phyloP scores from a whole-genome alignment of 2,888 invertebrate species.

The Anarsia innoxiella region DNA sequence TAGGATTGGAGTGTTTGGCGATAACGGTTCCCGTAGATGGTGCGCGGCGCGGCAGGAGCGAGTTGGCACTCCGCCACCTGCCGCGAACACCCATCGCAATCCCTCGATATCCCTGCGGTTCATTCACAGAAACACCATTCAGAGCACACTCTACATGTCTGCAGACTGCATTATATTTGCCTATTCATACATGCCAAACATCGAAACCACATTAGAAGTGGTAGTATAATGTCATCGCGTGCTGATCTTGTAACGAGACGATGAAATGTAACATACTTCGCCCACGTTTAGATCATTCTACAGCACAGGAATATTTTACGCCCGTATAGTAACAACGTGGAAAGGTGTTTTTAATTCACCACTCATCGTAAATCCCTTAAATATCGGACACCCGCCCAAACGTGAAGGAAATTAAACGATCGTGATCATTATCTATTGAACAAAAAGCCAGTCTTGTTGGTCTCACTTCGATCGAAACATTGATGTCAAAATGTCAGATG shows the following conservation, averaged over 20 bases:
- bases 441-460: constrained; percentile 32
- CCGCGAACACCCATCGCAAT: constrained; percentile 18
- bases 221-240: too few relatives aligned
- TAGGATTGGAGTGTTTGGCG: constrained; percentile 31
- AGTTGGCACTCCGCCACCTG: constrained; percentile 56
- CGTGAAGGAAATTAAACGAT: constrained; percentile 31
- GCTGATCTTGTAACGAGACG: not conserved
- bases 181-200: too few relatives aligned
- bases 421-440: constrained; percentile 35
- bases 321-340: too few relatives aligned
- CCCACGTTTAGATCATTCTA: constrained; percentile 20
- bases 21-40: constrained; percentile 35
- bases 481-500: too few relatives aligned
- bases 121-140: constrained; percentile 23
- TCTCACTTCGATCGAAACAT: constrained; percentile 28
- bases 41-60: too few relatives aligned
- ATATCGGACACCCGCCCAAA: constrained; percentile 18
- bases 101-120: constrained; percentile 21
- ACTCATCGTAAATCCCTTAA: constrained; percentile 25
- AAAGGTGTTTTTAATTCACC: constrained; percentile 23
- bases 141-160: too few relatives aligned
- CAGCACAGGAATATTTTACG: too few relatives aligned
- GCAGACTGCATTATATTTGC: too few relatives aligned
- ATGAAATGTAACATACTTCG: constrained; percentile 13
- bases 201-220: not conserved